Evolutionary conservation across 2,888 invertebrate species (phyloP).

Genomic region (Drosophila yooni): DNA sequence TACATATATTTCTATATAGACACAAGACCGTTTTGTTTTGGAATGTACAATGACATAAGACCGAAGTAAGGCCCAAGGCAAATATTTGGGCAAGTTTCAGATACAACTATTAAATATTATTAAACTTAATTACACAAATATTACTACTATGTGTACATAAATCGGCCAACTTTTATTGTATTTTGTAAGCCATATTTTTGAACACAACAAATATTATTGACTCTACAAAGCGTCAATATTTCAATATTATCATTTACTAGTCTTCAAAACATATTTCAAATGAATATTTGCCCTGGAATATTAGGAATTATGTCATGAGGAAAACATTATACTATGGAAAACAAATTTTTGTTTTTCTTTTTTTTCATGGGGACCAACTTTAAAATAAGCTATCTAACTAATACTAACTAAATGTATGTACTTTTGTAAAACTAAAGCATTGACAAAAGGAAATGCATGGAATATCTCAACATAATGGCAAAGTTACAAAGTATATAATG

Average conservation of each 20-base stretch:
- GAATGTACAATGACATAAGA: conserved; percentile 12
- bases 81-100: conserved; percentile 9
- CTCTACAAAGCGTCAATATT: not conserved
- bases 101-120: not conserved
- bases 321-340: not conserved
- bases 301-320: not conserved
- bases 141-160: not conserved
- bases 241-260: not conserved
- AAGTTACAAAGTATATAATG: conserved; percentile 4
- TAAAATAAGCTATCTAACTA: conserved; percentile 38
- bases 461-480: conserved; percentile 6
- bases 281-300: conserved; percentile 16
- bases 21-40: conserved; percentile 17
- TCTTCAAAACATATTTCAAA: not conserved
- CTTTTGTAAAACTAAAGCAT: conserved; percentile 26
- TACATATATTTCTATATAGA: conserved; percentile 14
- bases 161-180: not conserved
- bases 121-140: not conserved
- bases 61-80: conserved; percentile 11
- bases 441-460: conserved; percentile 9
- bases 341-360: conserved; percentile 8
- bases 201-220: not conserved
- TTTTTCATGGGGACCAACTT: conserved; percentile 66
- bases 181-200: not conserved
- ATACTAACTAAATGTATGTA: conserved; percentile 19